Base-by-base conservation (phyloP, 2,113 vertebrate species). In the Rhea pennata region DNA sequence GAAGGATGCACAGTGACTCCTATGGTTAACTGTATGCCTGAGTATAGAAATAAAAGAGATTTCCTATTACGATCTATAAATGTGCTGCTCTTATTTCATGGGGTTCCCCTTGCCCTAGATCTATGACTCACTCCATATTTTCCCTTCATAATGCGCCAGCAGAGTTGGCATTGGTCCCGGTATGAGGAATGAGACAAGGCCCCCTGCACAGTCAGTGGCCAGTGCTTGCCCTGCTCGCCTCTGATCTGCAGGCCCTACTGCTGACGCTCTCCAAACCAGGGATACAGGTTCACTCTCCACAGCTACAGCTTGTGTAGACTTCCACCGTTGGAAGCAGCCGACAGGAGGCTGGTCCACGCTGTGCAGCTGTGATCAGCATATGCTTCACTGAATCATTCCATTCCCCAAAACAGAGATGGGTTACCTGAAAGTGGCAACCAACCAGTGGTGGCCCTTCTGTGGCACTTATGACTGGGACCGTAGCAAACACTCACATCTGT, bases 61-160 rank as follows among this genome's bases (percentile, higher is more conserved):
- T 92, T 96, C 93, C 86, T 94, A 15, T 94, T 95, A 93, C 94
- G 83, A 93, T 58, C 90, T 93, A 80, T 92, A 95, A 90, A 90
- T 44, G 83, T 87, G 71, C 75, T 92, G 92, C 91, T 92, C 92
- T 96, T 90, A 90, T 83, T 93, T 88, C 62, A 42, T 72, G 94
- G 92, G 88, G 95, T 94, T 90, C 93, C 95, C 65, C 87, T 86
- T 94, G 92, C 94, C 95, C 82, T 94, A 59, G 94, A 82, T 88
- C 50, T 86, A 90, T 95, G 95, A 96, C 92, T 95, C 90, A 94
- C 58, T 73, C 76, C 0, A 1, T 83, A 84, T 95, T 96, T 90
- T 42, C 79, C 16, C 53, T 58, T 61, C 1, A n/a, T 92, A 89
- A 78, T 73, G 87, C 89, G 79, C 76, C 39, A 42, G 80, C 84